phyloP scores from a whole-genome alignment of 1,140 invertebrate species.

The Diabrotica virgifera region DNA sequence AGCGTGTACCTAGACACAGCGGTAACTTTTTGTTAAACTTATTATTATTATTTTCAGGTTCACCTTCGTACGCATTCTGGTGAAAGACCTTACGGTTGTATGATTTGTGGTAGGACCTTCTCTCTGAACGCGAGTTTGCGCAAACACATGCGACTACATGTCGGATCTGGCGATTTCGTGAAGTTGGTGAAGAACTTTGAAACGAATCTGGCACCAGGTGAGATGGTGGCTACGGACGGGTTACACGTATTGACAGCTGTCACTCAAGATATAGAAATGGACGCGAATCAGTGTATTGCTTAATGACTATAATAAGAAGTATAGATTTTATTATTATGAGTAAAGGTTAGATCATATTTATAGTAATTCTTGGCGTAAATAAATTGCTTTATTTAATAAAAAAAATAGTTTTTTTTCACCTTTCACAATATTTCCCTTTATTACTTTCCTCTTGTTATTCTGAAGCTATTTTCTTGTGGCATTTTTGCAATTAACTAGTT shows the following conservation, averaged over 20 bases:
- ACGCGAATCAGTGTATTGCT: background rate
- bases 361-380: no score
- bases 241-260: background rate
- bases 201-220: background rate
- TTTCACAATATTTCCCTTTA: no score
- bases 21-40: background rate
- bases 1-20: no score
- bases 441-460: no score
- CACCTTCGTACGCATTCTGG: slow-evolving; percentile 62
- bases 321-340: no score
- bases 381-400: no score
- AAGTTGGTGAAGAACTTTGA: background rate
- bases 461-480: no score
- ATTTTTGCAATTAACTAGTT: no score
- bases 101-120: slow-evolving; percentile 63
- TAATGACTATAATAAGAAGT: background rate
- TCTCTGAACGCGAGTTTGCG: slow-evolving; percentile 65
- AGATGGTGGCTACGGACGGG: background rate
- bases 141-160: slow-evolving; percentile 61
- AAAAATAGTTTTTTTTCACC: no score
- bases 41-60: slow-evolving; percentile 46
- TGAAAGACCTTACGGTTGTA: slow-evolving; percentile 65
- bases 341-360: no score
- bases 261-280: background rate
- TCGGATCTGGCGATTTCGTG: background rate